Evolutionary conservation across 2,888 invertebrate genomes (phyloP).

Genomic region (Pollenia amentaria): DNA sequence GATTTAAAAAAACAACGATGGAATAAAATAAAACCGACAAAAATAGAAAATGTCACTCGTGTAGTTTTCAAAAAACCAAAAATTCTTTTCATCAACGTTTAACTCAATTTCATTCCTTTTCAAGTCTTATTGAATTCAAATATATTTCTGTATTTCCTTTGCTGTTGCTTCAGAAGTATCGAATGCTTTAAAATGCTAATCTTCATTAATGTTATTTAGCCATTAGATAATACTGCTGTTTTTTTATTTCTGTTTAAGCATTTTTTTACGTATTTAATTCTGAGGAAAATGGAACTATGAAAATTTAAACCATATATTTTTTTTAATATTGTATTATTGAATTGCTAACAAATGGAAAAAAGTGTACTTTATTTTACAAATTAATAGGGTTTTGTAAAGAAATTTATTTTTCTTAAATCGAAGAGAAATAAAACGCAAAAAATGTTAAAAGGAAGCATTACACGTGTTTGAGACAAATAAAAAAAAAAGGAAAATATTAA

Average conservation of each 20-base stretch:
- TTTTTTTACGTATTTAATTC: constrained; percentile 12
- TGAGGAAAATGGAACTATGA: neutral
- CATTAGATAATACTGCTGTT: constrained; percentile 48
- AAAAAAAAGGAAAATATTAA: neutral
- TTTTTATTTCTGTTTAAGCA: neutral
- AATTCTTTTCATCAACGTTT: constrained; percentile 43
- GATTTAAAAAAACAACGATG: constrained; percentile 22
- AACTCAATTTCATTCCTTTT: constrained; percentile 24
- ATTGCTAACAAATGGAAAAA: constrained; percentile 34
- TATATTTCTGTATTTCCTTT: constrained; percentile 32
- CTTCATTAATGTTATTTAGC: constrained; percentile 65
- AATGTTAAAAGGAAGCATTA: neutral
- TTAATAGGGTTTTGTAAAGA: constrained; percentile 24
- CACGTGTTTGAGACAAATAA: neutral
- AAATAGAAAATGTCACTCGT: constrained; percentile 60
- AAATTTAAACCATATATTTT: constrained; percentile 59
- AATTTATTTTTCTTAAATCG: neutral
- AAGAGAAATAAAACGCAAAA: neutral
- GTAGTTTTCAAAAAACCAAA: constrained; percentile 40
- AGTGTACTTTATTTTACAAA: constrained; percentile 57
- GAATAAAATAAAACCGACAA: constrained; percentile 5
- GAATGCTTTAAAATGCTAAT: constrained; percentile 73
- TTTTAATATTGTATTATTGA: constrained; percentile 24
- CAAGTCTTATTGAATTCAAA: constrained; percentile 36
- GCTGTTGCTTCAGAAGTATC: constrained; percentile 32